Conservation (phyloP, 2,888 invertebrate genomes). For the Slavum lentiscoides region DNA sequence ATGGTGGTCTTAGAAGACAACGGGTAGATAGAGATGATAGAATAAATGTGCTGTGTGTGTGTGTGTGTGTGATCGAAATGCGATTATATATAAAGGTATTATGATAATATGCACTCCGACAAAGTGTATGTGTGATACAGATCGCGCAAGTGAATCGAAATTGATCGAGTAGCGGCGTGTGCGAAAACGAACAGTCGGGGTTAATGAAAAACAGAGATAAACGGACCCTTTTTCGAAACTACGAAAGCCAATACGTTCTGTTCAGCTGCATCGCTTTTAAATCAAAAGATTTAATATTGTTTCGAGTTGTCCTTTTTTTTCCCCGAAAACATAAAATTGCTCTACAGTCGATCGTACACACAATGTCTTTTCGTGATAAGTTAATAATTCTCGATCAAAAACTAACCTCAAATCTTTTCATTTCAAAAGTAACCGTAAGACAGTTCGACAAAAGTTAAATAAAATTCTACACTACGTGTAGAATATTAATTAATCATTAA, state of each 20-base stretch:
- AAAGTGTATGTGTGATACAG: not conserved
- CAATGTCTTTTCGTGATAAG: too few species aligned
- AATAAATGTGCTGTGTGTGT: not conserved
- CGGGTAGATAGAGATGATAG: not conserved
- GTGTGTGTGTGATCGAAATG: not conserved
- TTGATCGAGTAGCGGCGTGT: constrained; percentile 19
- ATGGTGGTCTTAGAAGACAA: constrained; percentile 11
- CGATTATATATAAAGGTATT: not conserved
- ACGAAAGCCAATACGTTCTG: not conserved
- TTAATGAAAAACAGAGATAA: constrained; percentile 19
- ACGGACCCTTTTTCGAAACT: not conserved
- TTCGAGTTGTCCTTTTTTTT: too few species aligned
- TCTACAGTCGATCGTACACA: too few species aligned
- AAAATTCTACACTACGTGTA: too few species aligned
- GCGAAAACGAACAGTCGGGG: not conserved
- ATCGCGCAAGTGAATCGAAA: not conserved
- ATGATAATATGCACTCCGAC: not conserved
- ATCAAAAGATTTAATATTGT: not conserved
- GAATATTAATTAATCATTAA: too few species aligned
- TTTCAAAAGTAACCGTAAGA: too few species aligned
- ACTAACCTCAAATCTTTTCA: too few species aligned
- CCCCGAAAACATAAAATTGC: too few species aligned
- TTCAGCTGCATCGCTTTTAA: not conserved
- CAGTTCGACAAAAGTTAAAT: too few species aligned
- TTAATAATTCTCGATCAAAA: too few species aligned